Evolutionary conservation across 2,888 invertebrate genomes (phyloP).

Genomic region (Melinopterus prodromus): DNA sequence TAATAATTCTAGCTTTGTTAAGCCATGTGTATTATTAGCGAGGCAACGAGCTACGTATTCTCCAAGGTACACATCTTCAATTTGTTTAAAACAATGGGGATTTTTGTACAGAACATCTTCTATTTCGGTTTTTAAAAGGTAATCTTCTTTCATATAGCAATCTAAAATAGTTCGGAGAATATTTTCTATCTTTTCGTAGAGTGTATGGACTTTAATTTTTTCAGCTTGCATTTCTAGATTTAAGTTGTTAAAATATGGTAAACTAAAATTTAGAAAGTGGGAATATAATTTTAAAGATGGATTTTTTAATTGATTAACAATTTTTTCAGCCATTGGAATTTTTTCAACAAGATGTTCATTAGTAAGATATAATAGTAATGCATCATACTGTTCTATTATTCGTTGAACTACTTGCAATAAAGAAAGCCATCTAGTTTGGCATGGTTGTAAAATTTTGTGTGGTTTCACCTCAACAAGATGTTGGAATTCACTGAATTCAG

Average conservation of each 20-base stretch:
- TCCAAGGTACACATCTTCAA: constrained; percentile 39
- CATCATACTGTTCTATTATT: constrained; percentile 40
- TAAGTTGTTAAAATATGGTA: constrained; percentile 38
- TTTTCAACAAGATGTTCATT: constrained; percentile 26
- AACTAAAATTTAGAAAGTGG: constrained; percentile 39
- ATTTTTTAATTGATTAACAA: neutral
- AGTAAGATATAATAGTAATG: constrained; percentile 39
- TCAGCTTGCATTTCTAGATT: constrained; percentile 42
- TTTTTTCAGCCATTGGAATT: neutral
- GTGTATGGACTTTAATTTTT: constrained; percentile 37
- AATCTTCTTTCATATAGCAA: constrained; percentile 35
- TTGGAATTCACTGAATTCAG: constrained; percentile 47
- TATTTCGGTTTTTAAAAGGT: constrained; percentile 29
- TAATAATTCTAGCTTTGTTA: constrained; percentile 15
- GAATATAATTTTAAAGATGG: constrained; percentile 37
- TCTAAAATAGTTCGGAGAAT: constrained; percentile 30
- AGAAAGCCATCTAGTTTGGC: constrained; percentile 42
- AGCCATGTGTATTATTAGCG: constrained; percentile 16
- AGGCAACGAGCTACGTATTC: constrained; percentile 24
- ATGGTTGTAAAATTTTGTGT: constrained; percentile 43
- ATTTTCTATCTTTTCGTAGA: constrained; percentile 35
- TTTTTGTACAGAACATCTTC: constrained; percentile 36
- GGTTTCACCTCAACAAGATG: constrained; percentile 44
- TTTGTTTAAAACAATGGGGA: constrained; percentile 33
- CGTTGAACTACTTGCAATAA: constrained; percentile 35